phyloP scores from a whole-genome alignment of 2,797 vertebrate species.

The Sciurus vulgaris region DNA sequence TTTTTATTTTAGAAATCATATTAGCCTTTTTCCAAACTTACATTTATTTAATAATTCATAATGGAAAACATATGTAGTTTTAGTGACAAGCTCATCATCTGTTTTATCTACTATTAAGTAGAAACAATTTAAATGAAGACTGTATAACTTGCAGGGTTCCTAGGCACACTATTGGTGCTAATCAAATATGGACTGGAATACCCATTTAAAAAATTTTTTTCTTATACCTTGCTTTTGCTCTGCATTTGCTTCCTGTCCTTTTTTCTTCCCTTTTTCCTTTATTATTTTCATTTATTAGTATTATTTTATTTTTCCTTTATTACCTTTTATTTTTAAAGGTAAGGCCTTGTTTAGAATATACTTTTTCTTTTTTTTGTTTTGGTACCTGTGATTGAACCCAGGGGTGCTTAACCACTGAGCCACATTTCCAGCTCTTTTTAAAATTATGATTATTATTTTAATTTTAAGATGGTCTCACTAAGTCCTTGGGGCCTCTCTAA shows the following conservation, averaged over 20 bases:
- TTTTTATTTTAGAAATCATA: constrained; percentile 45
- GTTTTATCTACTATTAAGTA: constrained; percentile 7
- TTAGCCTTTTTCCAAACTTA: constrained; percentile 35
- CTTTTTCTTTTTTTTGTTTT: no score
- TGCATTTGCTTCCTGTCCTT: not conserved
- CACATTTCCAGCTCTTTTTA: no score
- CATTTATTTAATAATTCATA: constrained; percentile 32
- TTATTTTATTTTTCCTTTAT: no score
- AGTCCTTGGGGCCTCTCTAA: no score
- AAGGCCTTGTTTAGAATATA: no score
- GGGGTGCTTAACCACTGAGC: no score
- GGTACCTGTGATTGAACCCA: no score
- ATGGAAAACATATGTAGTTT: not conserved
- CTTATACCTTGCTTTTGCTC: not conserved
- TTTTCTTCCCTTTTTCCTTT: not conserved
- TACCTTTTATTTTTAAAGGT: no score
- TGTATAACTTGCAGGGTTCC: not conserved
- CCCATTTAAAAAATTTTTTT: not conserved
- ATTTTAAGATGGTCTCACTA: no score
- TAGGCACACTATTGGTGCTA: not conserved
- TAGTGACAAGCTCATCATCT: not conserved
- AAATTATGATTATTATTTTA: no score
- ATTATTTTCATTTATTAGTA: not conserved
- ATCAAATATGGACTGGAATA: not conserved
- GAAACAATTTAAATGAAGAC: constrained; percentile 45